Evolutionary conservation across 2,888 invertebrate species (phyloP).

Genomic region (Drosophila ustulata): DNA sequence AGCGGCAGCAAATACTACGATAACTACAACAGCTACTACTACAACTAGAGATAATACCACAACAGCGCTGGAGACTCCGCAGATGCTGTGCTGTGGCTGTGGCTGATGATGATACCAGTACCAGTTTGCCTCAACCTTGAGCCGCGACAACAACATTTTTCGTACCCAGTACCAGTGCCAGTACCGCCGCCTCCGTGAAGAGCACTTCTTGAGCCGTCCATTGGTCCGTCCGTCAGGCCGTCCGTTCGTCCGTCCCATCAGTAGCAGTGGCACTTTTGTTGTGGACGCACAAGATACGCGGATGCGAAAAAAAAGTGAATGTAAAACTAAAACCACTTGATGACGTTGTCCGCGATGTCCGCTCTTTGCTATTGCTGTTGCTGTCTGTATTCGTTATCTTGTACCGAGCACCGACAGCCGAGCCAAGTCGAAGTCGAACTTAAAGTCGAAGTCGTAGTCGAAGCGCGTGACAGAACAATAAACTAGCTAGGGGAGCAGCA

Average conservation of each 20-base stretch:
- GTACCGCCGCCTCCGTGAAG: slow-evolving; percentile 55
- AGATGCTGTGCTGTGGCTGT: slow-evolving; percentile 17
- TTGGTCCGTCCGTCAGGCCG: slow-evolving; percentile 18
- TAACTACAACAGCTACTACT: slow-evolving; percentile 4
- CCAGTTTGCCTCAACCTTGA: slow-evolving; percentile 75
- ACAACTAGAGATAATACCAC: neutral
- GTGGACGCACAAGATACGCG: slow-evolving; percentile 56
- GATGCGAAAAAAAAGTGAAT: slow-evolving; percentile 77
- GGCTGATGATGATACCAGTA: slow-evolving; percentile 62
- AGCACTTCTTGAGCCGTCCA: slow-evolving; percentile 70
- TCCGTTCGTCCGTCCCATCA: slow-evolving; percentile 22
- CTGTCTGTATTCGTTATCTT: neutral
- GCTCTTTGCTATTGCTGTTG: slow-evolving; percentile 5
- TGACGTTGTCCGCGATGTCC: slow-evolving; percentile 56
- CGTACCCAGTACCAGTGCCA: slow-evolving; percentile 56
- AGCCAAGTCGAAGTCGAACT: neutral
- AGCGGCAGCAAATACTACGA: slow-evolving; percentile 1
- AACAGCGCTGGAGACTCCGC: neutral
- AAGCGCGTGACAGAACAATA: slow-evolving; percentile 74
- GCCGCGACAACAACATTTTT: slow-evolving; percentile 62
- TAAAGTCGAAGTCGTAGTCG: slow-evolving; percentile 23
- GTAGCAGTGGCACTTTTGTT: slow-evolving; percentile 29
- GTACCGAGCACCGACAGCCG: neutral
- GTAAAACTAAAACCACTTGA: slow-evolving; percentile 65
- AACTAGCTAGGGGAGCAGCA: slow-evolving; percentile 40